phyloP scores from a whole-genome alignment of 1,140 invertebrate species.

The Pectinophora gossypiella region DNA sequence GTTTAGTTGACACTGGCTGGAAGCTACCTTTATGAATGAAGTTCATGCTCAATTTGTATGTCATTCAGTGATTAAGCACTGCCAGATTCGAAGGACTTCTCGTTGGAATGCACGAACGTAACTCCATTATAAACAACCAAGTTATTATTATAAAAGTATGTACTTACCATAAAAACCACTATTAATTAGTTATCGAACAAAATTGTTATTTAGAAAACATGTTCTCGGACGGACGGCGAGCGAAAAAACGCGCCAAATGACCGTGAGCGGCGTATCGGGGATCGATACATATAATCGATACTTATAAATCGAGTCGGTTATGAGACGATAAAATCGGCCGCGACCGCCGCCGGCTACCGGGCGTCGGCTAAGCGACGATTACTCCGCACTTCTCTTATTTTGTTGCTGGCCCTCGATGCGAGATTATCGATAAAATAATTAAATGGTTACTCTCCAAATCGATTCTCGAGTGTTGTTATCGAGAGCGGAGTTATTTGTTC shows the following conservation, averaged over 20 bases:
- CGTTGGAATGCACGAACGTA: background rate
- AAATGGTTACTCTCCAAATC: slow-evolving; percentile 74
- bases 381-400: slow-evolving; percentile 59
- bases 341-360: slow-evolving; percentile 63
- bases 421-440: slow-evolving; percentile 75
- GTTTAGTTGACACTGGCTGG: too few species aligned
- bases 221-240: slow-evolving; percentile 14
- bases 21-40: too few species aligned
- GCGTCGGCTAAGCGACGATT: slow-evolving; percentile 69
- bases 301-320: slow-evolving; percentile 72
- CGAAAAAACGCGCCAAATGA: slow-evolving; percentile 45
- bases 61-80: too few species aligned
- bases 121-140: background rate
- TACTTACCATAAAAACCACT: slow-evolving; percentile 12
- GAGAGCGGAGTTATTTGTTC: slow-evolving; percentile 54
- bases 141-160: slow-evolving; percentile 1
- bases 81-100: too few species aligned
- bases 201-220: slow-evolving; percentile 37
- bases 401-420: slow-evolving; percentile 43
- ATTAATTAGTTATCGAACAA: slow-evolving; percentile 29
- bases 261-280: slow-evolving; percentile 48
- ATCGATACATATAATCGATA: slow-evolving; percentile 71
- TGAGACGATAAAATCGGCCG: slow-evolving; percentile 66
- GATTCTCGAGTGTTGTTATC: slow-evolving; percentile 74
- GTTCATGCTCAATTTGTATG: too few species aligned